Conservation (phyloP, 2,113 vertebrate genomes). For the Urocitellus parryii region DNA sequence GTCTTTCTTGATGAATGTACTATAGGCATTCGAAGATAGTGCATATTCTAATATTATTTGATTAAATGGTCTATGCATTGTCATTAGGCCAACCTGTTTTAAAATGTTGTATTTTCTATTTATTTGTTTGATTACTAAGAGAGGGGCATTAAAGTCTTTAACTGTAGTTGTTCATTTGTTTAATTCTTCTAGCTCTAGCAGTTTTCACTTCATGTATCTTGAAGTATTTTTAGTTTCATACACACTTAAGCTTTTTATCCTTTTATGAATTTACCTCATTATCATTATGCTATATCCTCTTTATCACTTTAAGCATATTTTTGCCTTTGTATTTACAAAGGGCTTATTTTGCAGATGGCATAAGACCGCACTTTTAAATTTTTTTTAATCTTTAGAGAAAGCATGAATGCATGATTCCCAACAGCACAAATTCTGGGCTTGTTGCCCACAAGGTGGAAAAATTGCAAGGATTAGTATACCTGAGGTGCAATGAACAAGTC, state of each 20-base stretch:
- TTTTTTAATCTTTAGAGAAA: neutral
- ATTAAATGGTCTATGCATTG: neutral
- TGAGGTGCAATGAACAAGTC: neutral
- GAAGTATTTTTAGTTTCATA: neutral
- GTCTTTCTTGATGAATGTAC: neutral
- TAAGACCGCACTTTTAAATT: neutral
- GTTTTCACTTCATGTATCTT: neutral
- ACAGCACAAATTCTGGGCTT: neutral
- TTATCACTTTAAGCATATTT: neutral
- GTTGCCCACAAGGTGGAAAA: neutral
- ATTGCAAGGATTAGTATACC: neutral
- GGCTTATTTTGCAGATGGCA: neutral
- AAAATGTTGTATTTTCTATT: neutral
- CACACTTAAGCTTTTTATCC: neutral
- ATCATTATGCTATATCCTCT: neutral
- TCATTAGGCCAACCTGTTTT: neutral
- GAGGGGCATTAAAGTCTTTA: neutral
- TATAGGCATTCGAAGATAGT: neutral
- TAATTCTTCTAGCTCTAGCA: neutral
- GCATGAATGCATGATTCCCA: neutral
- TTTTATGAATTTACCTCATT: neutral
- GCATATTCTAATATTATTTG: neutral
- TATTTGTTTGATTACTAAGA: neutral
- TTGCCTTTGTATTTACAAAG: neutral
- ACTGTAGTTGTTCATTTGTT: neutral